Evolutionary conservation across 2,797 vertebrate species (phyloP).

Genomic region (Phoxinus dragarum): DNA sequence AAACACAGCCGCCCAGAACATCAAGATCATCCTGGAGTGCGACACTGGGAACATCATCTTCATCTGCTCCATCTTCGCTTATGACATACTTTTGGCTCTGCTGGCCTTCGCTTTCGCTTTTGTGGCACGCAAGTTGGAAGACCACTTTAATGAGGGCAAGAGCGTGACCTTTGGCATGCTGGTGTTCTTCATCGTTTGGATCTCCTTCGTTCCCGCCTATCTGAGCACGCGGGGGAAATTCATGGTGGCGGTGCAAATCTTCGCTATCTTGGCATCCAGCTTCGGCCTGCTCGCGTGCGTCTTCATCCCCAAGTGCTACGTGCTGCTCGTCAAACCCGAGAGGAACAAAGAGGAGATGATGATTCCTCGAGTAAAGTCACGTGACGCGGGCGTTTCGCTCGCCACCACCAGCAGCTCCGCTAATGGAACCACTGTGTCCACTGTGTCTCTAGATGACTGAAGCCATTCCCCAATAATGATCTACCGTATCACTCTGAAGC

Average conservation of each 20-base stretch:
- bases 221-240: conserved; percentile 90
- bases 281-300: conserved; percentile 85
- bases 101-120: conserved; percentile 84
- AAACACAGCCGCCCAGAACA: conserved; percentile 85
- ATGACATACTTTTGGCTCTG: conserved; percentile 83
- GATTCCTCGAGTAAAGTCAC: conserved; percentile 70
- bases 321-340: conserved; percentile 85
- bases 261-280: conserved; percentile 88
- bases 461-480: background rate
- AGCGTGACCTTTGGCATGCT: conserved; percentile 86
- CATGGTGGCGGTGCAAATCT: conserved; percentile 90
- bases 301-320: conserved; percentile 88
- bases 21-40: conserved; percentile 89
- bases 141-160: conserved; percentile 87
- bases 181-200: conserved; percentile 90
- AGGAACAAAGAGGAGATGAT: conserved; percentile 83
- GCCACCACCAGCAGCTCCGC: conserved; percentile 65
- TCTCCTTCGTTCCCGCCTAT: conserved; percentile 88
- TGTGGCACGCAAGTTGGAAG: conserved; percentile 81
- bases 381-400: conserved; percentile 76
- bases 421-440: conserved; percentile 72
- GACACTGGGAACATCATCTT: conserved; percentile 83
- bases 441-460: conserved; percentile 72
- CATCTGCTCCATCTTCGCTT: conserved; percentile 84
- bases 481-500: background rate